Evolutionary conservation across 2,113 vertebrate species (phyloP), one percentile per base, ranked within the genome.

Genomic region (Serinus canaria): DNA sequence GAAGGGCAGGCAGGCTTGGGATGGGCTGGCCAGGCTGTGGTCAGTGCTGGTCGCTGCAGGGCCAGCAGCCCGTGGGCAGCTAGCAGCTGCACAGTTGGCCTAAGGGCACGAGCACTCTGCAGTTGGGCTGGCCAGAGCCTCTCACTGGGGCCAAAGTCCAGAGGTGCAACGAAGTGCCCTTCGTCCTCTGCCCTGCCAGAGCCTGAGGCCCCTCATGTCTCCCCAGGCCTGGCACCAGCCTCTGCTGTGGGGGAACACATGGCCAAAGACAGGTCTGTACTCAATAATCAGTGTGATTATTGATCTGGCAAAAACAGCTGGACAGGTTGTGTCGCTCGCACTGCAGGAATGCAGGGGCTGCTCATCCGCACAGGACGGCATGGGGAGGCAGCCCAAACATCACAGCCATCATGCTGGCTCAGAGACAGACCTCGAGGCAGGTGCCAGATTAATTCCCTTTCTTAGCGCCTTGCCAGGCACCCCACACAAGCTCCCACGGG

Each of bases 371-470:
- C 35, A 21, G 50, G 27, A 39, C 14, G 52, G 49, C 4, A 2
- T 0, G 2, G 64, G 41, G 66, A 66, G 3, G 2, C 31, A 37
- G 67, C 52, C 82, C 69, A 52, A 69, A 47, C 19, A 13, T 62
- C 81, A 69, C 59, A 80, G 53, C 27, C 44, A 0, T 22, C 35
- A 35, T 0, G 0, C 47, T 74, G 81, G 81, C 94, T 66, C 70
- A 37, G 60, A 47, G 27, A 59, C 64, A 68, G 81, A 47, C 44
- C 64, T 3, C 20, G 41, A 73, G 68, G 60, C 77, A 16, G 41
- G 92, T 33, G 64, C 87, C 90, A 91, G 92, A 33, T 84, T 83
- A 89, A 91, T 87, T 91, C 92, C 84, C 81, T 24, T 39, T 63
- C 84, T 62, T 43, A 94, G 77, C 4, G 0, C 80, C 77, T 67